Percentiles rank a stretch among this genome's conserved stretches.
phyloP scores from a whole-genome alignment of 23 tunicate genomes.

The Clavelina lepadiformis region DNA sequence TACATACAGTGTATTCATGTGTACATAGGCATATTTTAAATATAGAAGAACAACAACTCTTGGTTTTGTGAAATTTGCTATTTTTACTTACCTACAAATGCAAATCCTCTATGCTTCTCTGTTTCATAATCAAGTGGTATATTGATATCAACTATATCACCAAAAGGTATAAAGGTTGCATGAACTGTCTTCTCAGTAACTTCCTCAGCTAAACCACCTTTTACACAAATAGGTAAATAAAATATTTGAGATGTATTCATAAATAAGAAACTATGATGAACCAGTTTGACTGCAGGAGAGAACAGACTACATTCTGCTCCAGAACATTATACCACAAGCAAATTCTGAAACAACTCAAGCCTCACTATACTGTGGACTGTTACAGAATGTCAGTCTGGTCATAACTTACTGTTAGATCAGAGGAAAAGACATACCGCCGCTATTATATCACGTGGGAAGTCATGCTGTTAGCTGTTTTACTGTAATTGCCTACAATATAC shows the following conservation, averaged over 20 bases:
- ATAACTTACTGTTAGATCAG: background rate
- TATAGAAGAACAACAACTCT: too few relatives aligned
- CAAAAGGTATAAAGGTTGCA: conserved; percentile 94
- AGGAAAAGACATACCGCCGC: background rate
- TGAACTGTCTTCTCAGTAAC: conserved; percentile 89
- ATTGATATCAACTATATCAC: conserved; percentile 96
- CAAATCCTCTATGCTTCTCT: conserved; percentile 97
- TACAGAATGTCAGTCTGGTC: background rate
- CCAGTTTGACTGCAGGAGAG: too few relatives aligned
- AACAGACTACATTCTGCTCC: too few relatives aligned
- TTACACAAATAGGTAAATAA: background rate
- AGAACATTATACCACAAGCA: conserved; percentile 1
- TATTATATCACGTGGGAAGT: too few relatives aligned
- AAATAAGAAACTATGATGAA: too few relatives aligned
- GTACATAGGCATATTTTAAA: too few relatives aligned
- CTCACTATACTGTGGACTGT: too few relatives aligned
- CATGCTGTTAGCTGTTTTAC: too few relatives aligned
- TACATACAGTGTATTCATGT: too few relatives aligned
- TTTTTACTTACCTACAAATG: conserved; percentile 53
- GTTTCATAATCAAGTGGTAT: conserved; percentile 96
- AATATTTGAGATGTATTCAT: background rate
- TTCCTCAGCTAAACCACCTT: conserved; percentile 91
- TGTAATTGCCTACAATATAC: too few relatives aligned
- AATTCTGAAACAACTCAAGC: too few relatives aligned
- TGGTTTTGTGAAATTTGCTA: background rate